These are phyloP conservation scores for Formica exsecta DNA, from an alignment of 1,140 invertebrate genomes.

Conservation along the genomic window DNA sequence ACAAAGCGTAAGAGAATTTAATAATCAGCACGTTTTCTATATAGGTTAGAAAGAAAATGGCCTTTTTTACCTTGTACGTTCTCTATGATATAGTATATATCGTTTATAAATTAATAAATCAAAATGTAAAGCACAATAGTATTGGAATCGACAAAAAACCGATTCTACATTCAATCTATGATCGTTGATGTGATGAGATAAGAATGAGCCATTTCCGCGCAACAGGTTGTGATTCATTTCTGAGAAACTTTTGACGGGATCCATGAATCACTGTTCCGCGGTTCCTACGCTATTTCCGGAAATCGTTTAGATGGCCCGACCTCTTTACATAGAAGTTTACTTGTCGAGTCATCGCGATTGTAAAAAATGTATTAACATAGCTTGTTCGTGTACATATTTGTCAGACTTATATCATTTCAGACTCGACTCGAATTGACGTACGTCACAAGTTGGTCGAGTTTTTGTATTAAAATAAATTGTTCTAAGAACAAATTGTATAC, in stretches of 20 bases:
- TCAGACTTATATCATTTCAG: neutral
- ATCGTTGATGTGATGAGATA: conserved; percentile 54
- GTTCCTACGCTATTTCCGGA: conserved; percentile 63
- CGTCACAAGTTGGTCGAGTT: neutral
- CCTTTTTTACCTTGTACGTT: neutral
- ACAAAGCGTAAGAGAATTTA: neutral
- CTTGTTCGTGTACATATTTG: neutral
- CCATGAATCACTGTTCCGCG: conserved; percentile 60
- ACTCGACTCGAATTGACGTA: neutral
- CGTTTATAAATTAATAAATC: conserved; percentile 7
- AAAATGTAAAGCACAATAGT: conserved; percentile 10
- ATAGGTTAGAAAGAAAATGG: neutral
- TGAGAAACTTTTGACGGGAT: conserved; percentile 36
- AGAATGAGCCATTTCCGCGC: conserved; percentile 10
- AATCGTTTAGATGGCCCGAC: conserved; percentile 39
- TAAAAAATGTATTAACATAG: conserved; percentile 39
- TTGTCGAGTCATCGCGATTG: conserved; percentile 64
- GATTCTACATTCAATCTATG: neutral
- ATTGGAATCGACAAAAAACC: neutral
- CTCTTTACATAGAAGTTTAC: conserved; percentile 56
- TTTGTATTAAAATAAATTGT: conserved; percentile 1
- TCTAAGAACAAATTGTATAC: neutral
- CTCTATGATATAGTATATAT: neutral
- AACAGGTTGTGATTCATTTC: conserved; percentile 48
- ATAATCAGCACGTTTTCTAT: neutral